A percentile compares a stretch with the other conserved stretches of the same genome.
phyloP scores from a whole-genome alignment of 2,113 vertebrate genomes.

The Apodemus sylvaticus region DNA sequence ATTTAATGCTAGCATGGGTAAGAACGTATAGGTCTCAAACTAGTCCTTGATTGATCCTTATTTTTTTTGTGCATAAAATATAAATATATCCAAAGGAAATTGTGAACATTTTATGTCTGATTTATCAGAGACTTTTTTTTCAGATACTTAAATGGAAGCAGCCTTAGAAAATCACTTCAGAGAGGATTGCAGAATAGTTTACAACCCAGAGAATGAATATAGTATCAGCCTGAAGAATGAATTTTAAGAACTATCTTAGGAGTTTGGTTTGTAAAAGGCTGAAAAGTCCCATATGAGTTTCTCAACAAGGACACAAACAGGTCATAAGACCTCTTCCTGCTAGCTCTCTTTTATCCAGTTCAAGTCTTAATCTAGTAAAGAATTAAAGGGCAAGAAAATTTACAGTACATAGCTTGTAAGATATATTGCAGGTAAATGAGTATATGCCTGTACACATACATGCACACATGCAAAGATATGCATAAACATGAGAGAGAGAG shows the following conservation, averaged over 20 bases:
- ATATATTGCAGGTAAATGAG: not conserved
- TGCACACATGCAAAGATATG: no score
- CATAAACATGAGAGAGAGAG: not conserved
- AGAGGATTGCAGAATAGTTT: not conserved
- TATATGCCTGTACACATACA: no score
- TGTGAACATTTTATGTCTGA: not conserved
- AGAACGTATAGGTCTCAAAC: not conserved
- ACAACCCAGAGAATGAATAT: not conserved
- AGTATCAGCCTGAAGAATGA: not conserved
- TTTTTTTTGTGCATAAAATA: not conserved
- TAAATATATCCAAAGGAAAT: not conserved
- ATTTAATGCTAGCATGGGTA: not conserved
- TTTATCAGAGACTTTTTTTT: not conserved
- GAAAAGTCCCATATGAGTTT: not conserved
- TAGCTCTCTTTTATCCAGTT: not conserved
- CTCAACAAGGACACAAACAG: not conserved
- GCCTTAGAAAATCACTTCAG: not conserved
- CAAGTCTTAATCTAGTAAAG: not conserved
- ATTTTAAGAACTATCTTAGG: not conserved
- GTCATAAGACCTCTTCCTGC: not conserved
- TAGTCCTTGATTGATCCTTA: not conserved
- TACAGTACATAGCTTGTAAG: not conserved
- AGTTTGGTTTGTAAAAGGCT: not conserved
- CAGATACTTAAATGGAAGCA: not conserved
- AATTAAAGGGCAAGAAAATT: not conserved